These are phyloP conservation scores for Danaus plexippus DNA, from an alignment of 1,140 invertebrate genomes.

Conservation along the genomic window DNA sequence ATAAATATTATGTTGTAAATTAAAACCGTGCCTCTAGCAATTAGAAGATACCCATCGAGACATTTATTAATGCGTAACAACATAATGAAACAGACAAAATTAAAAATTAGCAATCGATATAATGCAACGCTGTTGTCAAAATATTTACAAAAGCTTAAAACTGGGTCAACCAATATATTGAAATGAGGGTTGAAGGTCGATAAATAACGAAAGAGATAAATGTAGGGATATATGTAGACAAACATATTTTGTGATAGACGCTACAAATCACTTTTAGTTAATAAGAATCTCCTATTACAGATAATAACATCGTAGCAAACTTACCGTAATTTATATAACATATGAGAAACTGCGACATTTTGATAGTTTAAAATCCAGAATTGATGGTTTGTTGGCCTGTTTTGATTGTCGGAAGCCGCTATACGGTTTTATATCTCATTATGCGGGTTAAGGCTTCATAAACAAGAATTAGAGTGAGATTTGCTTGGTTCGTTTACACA, in stretches of 20 bases:
- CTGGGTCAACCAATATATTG: conserved; percentile 35
- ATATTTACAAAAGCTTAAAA: conserved; percentile 22
- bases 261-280: too few species aligned
- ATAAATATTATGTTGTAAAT: conserved; percentile 51
- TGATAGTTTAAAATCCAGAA: conserved; percentile 12
- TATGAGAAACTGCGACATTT: too few species aligned
- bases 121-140: conserved; percentile 11
- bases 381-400: conserved; percentile 28
- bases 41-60: conserved; percentile 44
- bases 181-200: conserved; percentile 16
- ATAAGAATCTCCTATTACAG: too few species aligned
- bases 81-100: conserved; percentile 38
- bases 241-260: too few species aligned
- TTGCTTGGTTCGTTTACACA: conserved; percentile 64
- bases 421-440: conserved; percentile 46
- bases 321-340: too few species aligned
- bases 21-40: conserved; percentile 49
- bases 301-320: too few species aligned
- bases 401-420: conserved; percentile 47
- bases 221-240: conserved; percentile 13
- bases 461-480: conserved; percentile 67
- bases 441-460: conserved; percentile 42
- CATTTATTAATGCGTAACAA: conserved; percentile 34
- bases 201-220: conserved; percentile 19
- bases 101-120: conserved; percentile 20